Evolutionary conservation across 2,113 vertebrate genomes (phyloP).

Genomic region (Aspidoscelis tigris): DNA sequence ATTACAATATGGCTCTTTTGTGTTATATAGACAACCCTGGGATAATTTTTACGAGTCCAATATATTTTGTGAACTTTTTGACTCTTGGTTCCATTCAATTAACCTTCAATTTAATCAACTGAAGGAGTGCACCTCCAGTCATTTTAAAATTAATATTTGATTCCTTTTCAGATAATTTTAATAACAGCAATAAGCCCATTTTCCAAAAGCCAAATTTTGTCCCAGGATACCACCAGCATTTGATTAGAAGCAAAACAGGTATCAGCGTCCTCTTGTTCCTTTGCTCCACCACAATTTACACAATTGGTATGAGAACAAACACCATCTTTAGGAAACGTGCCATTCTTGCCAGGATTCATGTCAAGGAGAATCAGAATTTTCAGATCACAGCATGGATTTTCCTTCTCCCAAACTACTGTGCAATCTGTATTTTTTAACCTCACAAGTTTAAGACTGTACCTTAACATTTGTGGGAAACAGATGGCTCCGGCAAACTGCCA

Average conservation of each 20-base stretch:
- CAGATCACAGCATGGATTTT: constrained; percentile 78
- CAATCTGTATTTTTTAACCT: constrained; percentile 83
- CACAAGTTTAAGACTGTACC: constrained; percentile 83
- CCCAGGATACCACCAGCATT: not conserved
- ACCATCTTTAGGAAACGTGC: constrained; percentile 69
- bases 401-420: constrained; percentile 70
- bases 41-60: not conserved
- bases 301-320: constrained; percentile 61
- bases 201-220: not conserved
- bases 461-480: constrained; percentile 84
- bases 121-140: constrained; percentile 56
- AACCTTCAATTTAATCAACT: constrained; percentile 48
- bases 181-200: not conserved
- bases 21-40: not conserved
- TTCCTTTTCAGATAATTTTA: constrained; percentile 60
- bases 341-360: constrained; percentile 70
- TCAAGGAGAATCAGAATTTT: constrained; percentile 79
- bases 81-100: constrained; percentile 10
- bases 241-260: not conserved
- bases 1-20: not conserved
- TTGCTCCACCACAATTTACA: constrained; percentile 11
- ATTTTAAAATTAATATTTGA: constrained; percentile 58
- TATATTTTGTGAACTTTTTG: not conserved
- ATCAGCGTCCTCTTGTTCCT: not conserved
- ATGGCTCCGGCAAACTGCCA: constrained; percentile 82